Percentiles rank a stretch among this genome's conserved stretches.
phyloP scores from a whole-genome alignment of 2,888 invertebrate species.

The Tenthredo amoena region DNA sequence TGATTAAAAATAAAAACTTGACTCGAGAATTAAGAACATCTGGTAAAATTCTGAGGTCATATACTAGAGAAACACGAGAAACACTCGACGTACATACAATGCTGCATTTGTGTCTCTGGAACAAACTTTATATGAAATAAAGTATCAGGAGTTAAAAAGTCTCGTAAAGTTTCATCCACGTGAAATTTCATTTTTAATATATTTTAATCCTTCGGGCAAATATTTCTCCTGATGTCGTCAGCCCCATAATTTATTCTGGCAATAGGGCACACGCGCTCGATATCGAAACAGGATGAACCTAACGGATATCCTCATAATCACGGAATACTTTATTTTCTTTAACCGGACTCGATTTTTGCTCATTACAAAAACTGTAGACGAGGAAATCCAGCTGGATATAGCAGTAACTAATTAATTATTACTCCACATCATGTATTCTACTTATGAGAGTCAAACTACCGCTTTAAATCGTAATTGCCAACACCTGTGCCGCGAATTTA shows the following conservation, averaged over 20 bases:
- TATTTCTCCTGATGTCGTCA: background rate
- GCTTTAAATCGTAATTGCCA: background rate
- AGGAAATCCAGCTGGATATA: background rate
- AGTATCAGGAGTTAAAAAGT: background rate
- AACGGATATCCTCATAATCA: background rate
- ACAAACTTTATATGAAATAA: background rate
- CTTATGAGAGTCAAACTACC: background rate
- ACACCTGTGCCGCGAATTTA: background rate
- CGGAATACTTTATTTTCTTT: background rate
- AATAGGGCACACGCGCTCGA: background rate
- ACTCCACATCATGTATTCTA: background rate
- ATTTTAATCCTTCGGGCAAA: background rate
- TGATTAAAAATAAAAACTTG: background rate
- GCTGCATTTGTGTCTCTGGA: constrained; percentile 15
- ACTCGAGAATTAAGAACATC: constrained; percentile 18
- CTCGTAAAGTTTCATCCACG: background rate
- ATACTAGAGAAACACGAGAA: constrained; percentile 4
- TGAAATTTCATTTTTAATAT: background rate
- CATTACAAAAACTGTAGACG: background rate
- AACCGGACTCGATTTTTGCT: background rate
- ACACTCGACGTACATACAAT: constrained; percentile 16
- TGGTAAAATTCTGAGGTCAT: constrained; percentile 20
- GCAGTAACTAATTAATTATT: background rate
- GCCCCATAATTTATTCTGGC: background rate
- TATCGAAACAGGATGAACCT: background rate